A percentile compares a stretch with the other conserved stretches of the same genome.
Conservation (phyloP, 1,140 invertebrate species). For the Drosophila lacteicornis region DNA sequence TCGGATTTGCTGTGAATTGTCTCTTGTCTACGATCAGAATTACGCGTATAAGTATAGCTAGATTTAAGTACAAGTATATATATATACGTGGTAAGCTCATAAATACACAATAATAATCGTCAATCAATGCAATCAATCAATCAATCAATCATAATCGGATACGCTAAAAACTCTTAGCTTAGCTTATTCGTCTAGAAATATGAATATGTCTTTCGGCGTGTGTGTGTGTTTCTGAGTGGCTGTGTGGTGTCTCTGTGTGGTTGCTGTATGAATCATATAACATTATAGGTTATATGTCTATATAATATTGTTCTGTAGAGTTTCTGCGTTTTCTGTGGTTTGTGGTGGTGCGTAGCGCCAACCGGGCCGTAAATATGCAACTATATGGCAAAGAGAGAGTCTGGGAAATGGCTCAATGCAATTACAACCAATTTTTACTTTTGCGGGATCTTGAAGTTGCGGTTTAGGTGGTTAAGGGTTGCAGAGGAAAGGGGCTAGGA, state of each 20-base stretch:
- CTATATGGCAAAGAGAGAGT: slow-evolving; percentile 57
- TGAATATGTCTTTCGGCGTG: slow-evolving; percentile 78
- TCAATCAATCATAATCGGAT: slow-evolving; percentile 66
- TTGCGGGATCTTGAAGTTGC: slow-evolving; percentile 24
- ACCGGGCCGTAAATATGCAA: slow-evolving; percentile 64
- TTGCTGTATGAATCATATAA: slow-evolving; percentile 22
- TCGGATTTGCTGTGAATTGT: slow-evolving; percentile 32
- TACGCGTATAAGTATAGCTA: slow-evolving; percentile 37
- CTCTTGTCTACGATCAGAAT: slow-evolving; percentile 46
- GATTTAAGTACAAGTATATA: slow-evolving; percentile 49
- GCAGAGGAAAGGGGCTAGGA: not conserved
- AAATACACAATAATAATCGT: slow-evolving; percentile 74
- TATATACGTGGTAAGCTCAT: slow-evolving; percentile 68
- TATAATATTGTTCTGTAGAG: slow-evolving; percentile 2
- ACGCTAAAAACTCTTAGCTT: slow-evolving; percentile 66
- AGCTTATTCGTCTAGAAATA: slow-evolving; percentile 64
- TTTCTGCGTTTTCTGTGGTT: slow-evolving; percentile 18
- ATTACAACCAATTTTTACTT: slow-evolving; percentile 54
- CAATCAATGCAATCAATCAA: slow-evolving; percentile 64
- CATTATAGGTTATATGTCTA: slow-evolving; percentile 6
- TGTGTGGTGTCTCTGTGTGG: slow-evolving; percentile 36
- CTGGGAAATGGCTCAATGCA: slow-evolving; percentile 42
- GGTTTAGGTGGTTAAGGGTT: slow-evolving; percentile 8
- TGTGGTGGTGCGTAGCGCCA: slow-evolving; percentile 48
- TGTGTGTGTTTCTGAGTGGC: slow-evolving; percentile 26